Percentiles rank a stretch among this genome's conserved stretches.
Evolutionary conservation across 2,113 vertebrate genomes (phyloP).

Genomic region (Pituophis catenifer): DNA sequence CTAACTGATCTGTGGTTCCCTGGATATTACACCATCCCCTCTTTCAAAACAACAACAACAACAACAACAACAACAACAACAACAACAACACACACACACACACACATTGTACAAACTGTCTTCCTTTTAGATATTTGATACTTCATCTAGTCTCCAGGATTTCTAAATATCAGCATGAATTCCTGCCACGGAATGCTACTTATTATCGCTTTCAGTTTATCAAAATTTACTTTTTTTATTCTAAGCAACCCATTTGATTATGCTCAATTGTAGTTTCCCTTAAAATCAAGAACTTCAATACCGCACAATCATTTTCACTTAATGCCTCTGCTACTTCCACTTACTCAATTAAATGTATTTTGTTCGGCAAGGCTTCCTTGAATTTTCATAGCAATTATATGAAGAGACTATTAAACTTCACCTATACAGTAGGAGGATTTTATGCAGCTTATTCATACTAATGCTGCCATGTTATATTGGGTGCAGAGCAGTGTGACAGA

Average conservation of each 20-base stretch:
- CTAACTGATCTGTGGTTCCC: not conserved
- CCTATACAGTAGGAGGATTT: not conserved
- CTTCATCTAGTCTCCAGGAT: not conserved
- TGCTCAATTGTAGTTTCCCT: not conserved
- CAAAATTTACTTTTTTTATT: not conserved
- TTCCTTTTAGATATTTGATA: not conserved
- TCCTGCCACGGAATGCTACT: not conserved
- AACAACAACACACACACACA: too few relatives aligned
- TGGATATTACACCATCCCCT: not conserved
- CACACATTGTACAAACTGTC: not conserved
- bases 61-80: too few relatives aligned
- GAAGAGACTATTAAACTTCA: not conserved
- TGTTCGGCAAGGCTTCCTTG: not conserved
- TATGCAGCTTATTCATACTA: slow-evolving; percentile 15
- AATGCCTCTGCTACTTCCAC: not conserved
- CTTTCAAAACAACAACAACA: not conserved
- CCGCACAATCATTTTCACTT: not conserved
- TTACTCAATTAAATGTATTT: not conserved
- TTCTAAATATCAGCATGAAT: not conserved
- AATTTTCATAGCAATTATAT: not conserved
- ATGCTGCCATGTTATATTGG: slow-evolving; percentile 9
- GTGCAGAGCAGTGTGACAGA: not conserved
- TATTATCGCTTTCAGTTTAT: not conserved
- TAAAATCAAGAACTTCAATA: not conserved
- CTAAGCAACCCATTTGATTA: not conserved